Percentiles rank a stretch among this genome's conserved stretches.
Evolutionary conservation across 2,888 invertebrate genomes (phyloP).

Genomic region (Aplocera efformata): DNA sequence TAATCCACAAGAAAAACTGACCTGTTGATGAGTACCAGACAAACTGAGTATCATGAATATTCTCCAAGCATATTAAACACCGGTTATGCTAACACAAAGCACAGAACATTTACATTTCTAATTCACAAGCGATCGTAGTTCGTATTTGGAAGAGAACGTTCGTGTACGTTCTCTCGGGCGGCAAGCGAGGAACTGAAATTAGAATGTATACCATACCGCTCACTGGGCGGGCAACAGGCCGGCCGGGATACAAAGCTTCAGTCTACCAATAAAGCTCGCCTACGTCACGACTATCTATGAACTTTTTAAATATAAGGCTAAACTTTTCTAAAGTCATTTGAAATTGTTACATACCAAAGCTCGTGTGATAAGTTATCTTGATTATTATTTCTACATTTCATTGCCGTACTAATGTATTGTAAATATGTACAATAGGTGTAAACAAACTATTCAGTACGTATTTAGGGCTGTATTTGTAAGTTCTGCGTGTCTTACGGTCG

Average conservation of each 20-base stretch:
- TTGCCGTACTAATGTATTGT: no score
- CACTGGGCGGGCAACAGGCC: slow-evolving; percentile 46
- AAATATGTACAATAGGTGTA: no score
- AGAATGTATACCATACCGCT: slow-evolving; percentile 30
- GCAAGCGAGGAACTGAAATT: slow-evolving; percentile 37
- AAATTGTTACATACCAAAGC: not conserved
- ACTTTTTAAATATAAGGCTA: slow-evolving; percentile 22
- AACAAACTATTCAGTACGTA: no score
- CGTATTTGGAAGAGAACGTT: slow-evolving; percentile 14
- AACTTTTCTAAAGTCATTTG: slow-evolving; percentile 4
- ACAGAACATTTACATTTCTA: slow-evolving; percentile 41
- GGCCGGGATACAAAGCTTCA: slow-evolving; percentile 44
- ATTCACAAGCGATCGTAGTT: slow-evolving; percentile 20
- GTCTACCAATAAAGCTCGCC: slow-evolving; percentile 38
- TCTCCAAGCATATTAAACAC: slow-evolving; percentile 48
- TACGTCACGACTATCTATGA: slow-evolving; percentile 24
- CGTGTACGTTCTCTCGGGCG: slow-evolving; percentile 26
- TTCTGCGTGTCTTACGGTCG: no score
- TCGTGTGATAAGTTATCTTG: no score
- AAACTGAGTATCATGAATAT: slow-evolving; percentile 49
- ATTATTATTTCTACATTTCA: no score
- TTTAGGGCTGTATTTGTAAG: no score
- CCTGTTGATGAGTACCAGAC: slow-evolving; percentile 56
- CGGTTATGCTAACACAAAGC: slow-evolving; percentile 39
- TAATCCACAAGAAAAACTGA: slow-evolving; percentile 45